phyloP scores from a whole-genome alignment of 1,140 invertebrate genomes.

The Odontomachus brunneus region DNA sequence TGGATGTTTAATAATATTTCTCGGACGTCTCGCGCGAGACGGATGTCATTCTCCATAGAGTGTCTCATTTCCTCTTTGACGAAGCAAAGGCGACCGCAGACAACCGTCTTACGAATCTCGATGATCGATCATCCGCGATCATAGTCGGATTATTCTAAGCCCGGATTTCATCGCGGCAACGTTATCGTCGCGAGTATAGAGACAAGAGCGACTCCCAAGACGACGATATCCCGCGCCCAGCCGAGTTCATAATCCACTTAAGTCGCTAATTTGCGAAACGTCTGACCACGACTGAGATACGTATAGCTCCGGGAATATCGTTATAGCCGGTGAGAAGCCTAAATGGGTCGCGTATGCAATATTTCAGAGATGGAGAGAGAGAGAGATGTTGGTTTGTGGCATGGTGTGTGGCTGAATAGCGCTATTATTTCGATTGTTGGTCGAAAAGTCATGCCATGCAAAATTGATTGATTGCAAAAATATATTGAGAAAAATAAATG shows the following conservation, averaged over 20 bases:
- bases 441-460: too few relatives aligned
- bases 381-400: too few relatives aligned
- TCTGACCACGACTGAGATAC: conserved; percentile 29
- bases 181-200: conserved; percentile 44
- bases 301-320: not conserved
- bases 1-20: not conserved
- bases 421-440: too few relatives aligned
- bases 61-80: conserved; percentile 11
- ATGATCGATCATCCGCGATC: conserved; percentile 52
- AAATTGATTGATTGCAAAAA: too few relatives aligned
- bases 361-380: not conserved
- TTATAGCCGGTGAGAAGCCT: not conserved
- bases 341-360: not conserved
- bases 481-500: too few relatives aligned
- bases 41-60: not conserved
- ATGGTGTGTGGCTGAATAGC: too few relatives aligned
- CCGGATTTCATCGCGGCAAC: conserved; percentile 39
- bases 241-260: conserved; percentile 53
- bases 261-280: conserved; percentile 56
- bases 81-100: too few relatives aligned
- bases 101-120: conserved; percentile 24
- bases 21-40: not conserved
- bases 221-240: conserved; percentile 11
- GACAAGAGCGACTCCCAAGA: conserved; percentile 37
- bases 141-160: conserved; percentile 43